A percentile compares a stretch with the other conserved stretches of the same genome.
Conservation (phyloP, 2,113 vertebrate species). For the Morone chrysops region DNA sequence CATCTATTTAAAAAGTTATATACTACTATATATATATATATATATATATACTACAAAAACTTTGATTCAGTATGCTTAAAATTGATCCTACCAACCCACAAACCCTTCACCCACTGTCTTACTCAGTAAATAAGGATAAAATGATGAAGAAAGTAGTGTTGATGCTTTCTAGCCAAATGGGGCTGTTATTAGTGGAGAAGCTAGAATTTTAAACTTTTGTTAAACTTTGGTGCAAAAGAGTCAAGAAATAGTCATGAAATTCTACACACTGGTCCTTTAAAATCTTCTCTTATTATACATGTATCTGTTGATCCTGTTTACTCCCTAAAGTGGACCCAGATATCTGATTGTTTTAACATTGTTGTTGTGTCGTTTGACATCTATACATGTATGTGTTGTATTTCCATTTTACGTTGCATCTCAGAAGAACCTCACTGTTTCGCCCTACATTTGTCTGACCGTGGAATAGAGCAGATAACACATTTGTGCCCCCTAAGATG, state of each 20-base stretch:
- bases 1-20: background rate
- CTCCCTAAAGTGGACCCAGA: background rate
- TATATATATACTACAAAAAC: background rate
- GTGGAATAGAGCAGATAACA: slow-evolving; percentile 11
- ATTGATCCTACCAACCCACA: background rate
- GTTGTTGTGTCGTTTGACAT: background rate
- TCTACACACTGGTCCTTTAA: background rate
- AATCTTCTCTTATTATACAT: background rate
- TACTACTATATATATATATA: no score
- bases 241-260: background rate
- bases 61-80: background rate
- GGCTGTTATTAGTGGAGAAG: background rate
- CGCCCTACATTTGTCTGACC: slow-evolving; percentile 1
- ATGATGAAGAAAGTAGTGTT: background rate
- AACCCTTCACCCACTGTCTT: background rate
- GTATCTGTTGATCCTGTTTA: background rate
- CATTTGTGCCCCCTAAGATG: slow-evolving; percentile 29
- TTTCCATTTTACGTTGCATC: background rate
- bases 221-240: background rate
- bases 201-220: background rate
- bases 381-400: no score
- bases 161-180: background rate
- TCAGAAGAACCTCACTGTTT: background rate
- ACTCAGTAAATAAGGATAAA: no score
- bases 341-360: background rate